A percentile compares a stretch with the other conserved stretches of the same genome.
phyloP scores from a whole-genome alignment of 2,113 vertebrate genomes.

The Podocnemis expansa region DNA sequence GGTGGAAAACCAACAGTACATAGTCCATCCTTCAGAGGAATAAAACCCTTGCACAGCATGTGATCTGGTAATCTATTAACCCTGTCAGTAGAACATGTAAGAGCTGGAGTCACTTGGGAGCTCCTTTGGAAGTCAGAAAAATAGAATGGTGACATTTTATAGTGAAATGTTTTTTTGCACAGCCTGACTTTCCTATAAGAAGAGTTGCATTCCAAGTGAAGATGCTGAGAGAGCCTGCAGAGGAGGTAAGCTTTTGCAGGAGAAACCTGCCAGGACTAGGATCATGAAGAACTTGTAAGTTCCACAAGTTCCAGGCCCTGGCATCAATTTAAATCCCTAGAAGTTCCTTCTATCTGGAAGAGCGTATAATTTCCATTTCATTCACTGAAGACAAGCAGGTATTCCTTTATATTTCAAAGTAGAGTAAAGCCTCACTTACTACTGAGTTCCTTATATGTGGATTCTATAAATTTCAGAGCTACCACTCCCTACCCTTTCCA shows the following conservation, averaged over 20 bases:
- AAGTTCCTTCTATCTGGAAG: neutral
- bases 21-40: neutral
- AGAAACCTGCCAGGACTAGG: neutral
- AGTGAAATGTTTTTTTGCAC: neutral
- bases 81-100: neutral
- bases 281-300: neutral
- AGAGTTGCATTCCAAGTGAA: neutral
- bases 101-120: neutral
- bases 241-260: neutral
- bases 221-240: neutral
- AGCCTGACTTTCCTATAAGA: neutral
- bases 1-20: neutral
- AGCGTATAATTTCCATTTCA: neutral
- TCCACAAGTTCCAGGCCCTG: neutral
- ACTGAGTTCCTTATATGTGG: neutral
- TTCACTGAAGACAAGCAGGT: neutral
- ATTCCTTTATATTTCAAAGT: neutral
- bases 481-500: neutral
- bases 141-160: neutral
- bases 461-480: neutral
- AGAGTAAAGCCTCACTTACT: neutral
- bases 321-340: neutral
- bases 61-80: neutral
- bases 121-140: neutral
- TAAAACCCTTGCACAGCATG: neutral